phyloP scores from a whole-genome alignment of 2,113 vertebrate species.

The Beaufortia kweichowensis region DNA sequence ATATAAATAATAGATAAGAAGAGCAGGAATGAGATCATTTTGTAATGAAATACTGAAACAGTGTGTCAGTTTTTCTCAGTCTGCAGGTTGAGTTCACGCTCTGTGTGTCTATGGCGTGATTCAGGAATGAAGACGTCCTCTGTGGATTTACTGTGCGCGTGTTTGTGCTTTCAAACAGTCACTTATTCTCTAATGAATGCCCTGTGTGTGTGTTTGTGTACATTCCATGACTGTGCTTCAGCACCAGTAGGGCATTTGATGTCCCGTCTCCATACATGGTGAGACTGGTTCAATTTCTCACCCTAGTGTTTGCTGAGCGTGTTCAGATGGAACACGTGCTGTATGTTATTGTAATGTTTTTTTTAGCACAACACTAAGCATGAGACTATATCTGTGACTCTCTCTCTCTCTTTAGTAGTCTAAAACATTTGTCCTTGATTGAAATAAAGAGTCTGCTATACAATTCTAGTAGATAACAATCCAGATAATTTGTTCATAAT shows the following conservation, averaged over 20 bases:
- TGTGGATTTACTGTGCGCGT: conserved; percentile 33
- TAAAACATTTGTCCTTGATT: background rate
- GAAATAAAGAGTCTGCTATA: background rate
- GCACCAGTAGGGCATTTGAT: background rate
- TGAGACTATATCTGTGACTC: background rate
- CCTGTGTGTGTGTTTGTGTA: conserved; percentile 31
- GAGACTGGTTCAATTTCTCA: background rate
- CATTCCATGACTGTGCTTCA: conserved; percentile 8
- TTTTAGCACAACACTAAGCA: background rate
- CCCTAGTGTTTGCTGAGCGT: background rate
- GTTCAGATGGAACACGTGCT: conserved; percentile 1
- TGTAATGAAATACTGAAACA: conserved; percentile 5
- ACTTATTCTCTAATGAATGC: conserved; percentile 36
- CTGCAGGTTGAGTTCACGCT: background rate
- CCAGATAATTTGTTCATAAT: background rate
- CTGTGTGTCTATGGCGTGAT: conserved; percentile 11
- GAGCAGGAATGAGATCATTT: conserved; percentile 8
- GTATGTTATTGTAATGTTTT: background rate
- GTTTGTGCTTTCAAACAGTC: conserved; percentile 32
- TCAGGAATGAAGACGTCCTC: conserved; percentile 29
- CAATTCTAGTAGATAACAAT: background rate
- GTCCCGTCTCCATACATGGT: conserved; percentile 31
- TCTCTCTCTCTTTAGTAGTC: background rate
- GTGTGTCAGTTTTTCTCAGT: background rate
- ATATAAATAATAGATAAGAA: too few relatives aligned